Base-by-base conservation (phyloP, 2,113 vertebrate genomes). In the Trinectes maculatus region DNA sequence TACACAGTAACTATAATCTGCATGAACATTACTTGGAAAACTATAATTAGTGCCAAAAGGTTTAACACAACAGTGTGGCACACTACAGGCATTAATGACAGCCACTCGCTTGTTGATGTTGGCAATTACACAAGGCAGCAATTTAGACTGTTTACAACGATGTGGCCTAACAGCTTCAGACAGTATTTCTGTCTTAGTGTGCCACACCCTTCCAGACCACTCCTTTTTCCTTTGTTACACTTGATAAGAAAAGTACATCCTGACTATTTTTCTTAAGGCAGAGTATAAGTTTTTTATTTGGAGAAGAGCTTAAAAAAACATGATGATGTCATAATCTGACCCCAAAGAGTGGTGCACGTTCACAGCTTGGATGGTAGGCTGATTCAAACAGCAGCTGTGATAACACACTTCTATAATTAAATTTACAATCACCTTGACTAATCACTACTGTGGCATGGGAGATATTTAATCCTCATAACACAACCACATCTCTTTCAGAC, bases 81-180 rank as follows among this genome's bases (percentile, higher is more conserved):
- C 3, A 11, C 2, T 42, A 49, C 22, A 13, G 48, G 26, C 40
- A 18, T 15, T 52, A 62, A 16, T 13, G 44, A 2, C 6, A 26
- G 40, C 4, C 19, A 9, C 21, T 54, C 21, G 8, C 8, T 26
- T 67, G 52, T 55, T 68, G 39, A 51, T 42, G 9, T 62, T 54
- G 70, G 43, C 28, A 55, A 26, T 15, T 8, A 57, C 28, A 33
- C 31, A 25, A 25, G 15, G 2, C 13, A 15, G 4, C 3, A 19
- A 49, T 22, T 43, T n/a, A n/a, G n/a, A 48, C 34, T 24, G 26
- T 24, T 2, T n/a, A n/a, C n/a, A n/a, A n/a, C n/a, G n/a, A n/a
- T n/a, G n/a, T n/a, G n/a, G n/a, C n/a, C n/a, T n/a, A n/a, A n/a
- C n/a, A n/a, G 25, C 19, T 5, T 9, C n/a, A 2, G 22, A 29